These are phyloP conservation scores for Semotilus atromaculatus DNA, from an alignment of 2,797 vertebrate genomes.

Conservation along the genomic window DNA sequence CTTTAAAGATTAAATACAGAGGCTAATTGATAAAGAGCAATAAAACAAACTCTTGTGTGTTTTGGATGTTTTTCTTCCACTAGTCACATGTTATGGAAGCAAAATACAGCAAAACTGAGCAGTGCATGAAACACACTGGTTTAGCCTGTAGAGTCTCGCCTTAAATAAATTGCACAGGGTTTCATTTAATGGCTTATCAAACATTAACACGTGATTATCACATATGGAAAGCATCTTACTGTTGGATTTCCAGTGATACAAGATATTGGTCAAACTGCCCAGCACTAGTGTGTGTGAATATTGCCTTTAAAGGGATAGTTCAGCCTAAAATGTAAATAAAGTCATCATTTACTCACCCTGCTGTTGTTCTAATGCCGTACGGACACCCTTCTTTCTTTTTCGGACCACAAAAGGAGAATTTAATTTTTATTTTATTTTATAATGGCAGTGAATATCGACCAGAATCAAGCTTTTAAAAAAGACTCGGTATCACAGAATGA, in stretches of 20 bases:
- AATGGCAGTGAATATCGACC: no score
- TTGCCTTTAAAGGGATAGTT: background rate
- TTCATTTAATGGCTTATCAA: background rate
- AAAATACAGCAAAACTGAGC: background rate
- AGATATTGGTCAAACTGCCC: background rate
- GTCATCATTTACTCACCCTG: background rate
- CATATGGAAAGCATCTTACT: background rate
- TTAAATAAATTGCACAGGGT: background rate
- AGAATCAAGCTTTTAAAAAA: no score
- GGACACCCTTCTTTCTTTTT: background rate
- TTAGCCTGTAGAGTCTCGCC: background rate
- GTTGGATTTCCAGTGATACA: no score
- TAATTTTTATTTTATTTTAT: no score
- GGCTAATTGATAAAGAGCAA: no score
- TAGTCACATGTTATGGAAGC: no score
- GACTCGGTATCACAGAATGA: no score
- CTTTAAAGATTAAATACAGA: no score
- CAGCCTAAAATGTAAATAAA: background rate
- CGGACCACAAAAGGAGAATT: background rate
- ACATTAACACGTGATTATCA: background rate
- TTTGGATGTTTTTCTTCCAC: no score
- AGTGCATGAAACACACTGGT: background rate
- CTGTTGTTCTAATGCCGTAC: background rate
- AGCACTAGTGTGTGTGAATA: background rate
- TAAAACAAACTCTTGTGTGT: background rate